A percentile compares a stretch with the other conserved stretches of the same genome.
Conservation (phyloP, 2,113 vertebrate species). For the Taurulus bubalis region DNA sequence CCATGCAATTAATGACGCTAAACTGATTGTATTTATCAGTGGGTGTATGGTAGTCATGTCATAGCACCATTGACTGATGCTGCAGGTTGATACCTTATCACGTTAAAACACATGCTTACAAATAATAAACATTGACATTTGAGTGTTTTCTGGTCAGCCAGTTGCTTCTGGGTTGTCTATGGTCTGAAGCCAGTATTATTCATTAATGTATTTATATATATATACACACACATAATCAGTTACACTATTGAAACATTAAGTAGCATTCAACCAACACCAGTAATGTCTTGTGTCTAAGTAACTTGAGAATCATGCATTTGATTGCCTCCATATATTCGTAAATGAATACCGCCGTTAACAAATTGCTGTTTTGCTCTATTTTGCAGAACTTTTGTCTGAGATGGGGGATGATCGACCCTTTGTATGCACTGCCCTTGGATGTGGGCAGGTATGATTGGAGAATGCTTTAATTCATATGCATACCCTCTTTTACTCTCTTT, state of each 20-base stretch:
- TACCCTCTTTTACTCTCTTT: neutral
- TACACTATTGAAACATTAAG: neutral
- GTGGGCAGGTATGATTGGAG: slow-evolving; percentile 91
- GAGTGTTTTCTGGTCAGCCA: neutral
- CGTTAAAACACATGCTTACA: neutral
- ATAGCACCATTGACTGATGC: neutral
- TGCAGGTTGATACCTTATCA: neutral
- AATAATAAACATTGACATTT: neutral
- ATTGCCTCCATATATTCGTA: neutral
- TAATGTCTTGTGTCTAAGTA: neutral
- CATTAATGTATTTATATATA: too few relatives aligned
- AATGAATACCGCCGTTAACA: neutral
- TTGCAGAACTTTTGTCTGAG: slow-evolving; percentile 72
- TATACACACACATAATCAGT: neutral
- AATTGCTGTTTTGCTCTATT: slow-evolving; percentile 4
- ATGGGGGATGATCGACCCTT: slow-evolving; percentile 99
- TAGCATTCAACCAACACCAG: neutral
- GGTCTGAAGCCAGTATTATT: neutral
- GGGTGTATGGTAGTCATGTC: slow-evolving; percentile 30
- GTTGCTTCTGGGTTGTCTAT: neutral
- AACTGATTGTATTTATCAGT: slow-evolving; percentile 20
- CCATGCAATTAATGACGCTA: neutral
- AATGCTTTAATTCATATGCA: neutral
- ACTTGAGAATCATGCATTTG: neutral
- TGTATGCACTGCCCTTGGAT: slow-evolving; percentile 94